A percentile compares a stretch with the other conserved stretches of the same genome.
phyloP scores from a whole-genome alignment of 2,888 invertebrate genomes.

The Tiliacea aurago region DNA sequence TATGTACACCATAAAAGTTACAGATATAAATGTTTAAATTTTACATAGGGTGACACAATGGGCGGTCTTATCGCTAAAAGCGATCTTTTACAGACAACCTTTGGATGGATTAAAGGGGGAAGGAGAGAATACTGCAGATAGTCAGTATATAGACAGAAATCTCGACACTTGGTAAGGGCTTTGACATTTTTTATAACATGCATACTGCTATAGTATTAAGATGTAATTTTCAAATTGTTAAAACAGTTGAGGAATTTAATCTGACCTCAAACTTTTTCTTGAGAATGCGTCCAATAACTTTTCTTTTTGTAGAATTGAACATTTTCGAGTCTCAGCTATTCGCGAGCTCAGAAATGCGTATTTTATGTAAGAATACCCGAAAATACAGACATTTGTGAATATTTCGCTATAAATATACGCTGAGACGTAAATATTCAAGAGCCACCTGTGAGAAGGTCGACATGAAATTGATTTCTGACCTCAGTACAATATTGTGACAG shows the following conservation, averaged over 20 bases:
- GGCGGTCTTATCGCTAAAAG: too few species aligned
- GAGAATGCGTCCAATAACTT: slow-evolving; percentile 13
- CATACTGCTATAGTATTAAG: neutral
- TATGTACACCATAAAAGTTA: too few species aligned
- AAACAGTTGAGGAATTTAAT: slow-evolving; percentile 23
- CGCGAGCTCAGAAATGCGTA: slow-evolving; percentile 8
- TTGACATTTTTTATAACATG: neutral
- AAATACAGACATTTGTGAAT: slow-evolving; percentile 24
- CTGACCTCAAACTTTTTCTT: slow-evolving; percentile 15
- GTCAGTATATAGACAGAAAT: too few species aligned
- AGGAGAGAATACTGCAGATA: too few species aligned
- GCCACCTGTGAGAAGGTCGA: slow-evolving; percentile 52
- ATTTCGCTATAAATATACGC: slow-evolving; percentile 44
- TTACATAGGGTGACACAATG: too few species aligned
- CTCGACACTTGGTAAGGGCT: neutral
- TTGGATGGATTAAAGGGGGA: too few species aligned
- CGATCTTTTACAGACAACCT: too few species aligned
- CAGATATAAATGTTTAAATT: too few species aligned
- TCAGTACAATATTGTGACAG: slow-evolving; percentile 20
- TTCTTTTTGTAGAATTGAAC: slow-evolving; percentile 19
- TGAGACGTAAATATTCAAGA: slow-evolving; percentile 48
- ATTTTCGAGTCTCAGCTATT: neutral
- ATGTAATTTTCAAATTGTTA: neutral
- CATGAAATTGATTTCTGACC: slow-evolving; percentile 46
- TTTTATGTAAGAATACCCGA: slow-evolving; percentile 17